Conservation (phyloP, 1,140 invertebrate genomes). For the Streblospio benedicti region DNA sequence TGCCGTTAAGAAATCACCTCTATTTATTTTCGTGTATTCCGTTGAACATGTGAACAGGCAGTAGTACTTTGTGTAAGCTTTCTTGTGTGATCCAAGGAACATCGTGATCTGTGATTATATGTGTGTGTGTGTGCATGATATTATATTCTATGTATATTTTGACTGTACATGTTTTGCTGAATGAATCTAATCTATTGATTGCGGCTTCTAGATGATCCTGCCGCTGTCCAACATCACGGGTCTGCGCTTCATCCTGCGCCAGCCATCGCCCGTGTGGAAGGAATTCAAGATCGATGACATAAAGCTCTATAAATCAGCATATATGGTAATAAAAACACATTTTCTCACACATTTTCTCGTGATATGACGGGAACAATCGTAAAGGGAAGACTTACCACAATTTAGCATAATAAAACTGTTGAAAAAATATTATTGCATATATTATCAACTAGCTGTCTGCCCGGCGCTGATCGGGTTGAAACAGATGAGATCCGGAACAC, state of each 20-base stretch:
- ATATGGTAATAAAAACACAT: background rate
- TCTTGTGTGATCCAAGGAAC: background rate
- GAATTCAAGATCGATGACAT: slow-evolving; percentile 52
- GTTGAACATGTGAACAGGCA: background rate
- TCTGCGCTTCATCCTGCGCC: slow-evolving; percentile 49
- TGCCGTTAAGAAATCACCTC: too few species aligned
- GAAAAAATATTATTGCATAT: background rate
- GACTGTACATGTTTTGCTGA: background rate
- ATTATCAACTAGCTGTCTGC: slow-evolving; percentile 24
- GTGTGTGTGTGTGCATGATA: background rate
- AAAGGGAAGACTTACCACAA: too few species aligned
- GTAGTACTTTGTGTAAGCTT: background rate
- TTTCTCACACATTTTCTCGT: background rate
- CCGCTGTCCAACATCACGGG: slow-evolving; percentile 33
- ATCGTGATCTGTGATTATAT: background rate
- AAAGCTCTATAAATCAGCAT: slow-evolving; percentile 38
- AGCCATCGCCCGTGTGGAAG: slow-evolving; percentile 52
- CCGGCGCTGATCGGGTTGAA: too few species aligned
- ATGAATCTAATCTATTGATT: background rate
- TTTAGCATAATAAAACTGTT: too few species aligned
- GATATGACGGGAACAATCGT: too few species aligned
- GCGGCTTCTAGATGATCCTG: slow-evolving; percentile 33
- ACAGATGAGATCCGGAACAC: too few species aligned
- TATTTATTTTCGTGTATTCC: too few species aligned
- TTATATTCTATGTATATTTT: background rate